A percentile compares a stretch with the other conserved stretches of the same genome.
phyloP scores from a whole-genome alignment of 2,888 invertebrate genomes.

The Sphinx pinastri region DNA sequence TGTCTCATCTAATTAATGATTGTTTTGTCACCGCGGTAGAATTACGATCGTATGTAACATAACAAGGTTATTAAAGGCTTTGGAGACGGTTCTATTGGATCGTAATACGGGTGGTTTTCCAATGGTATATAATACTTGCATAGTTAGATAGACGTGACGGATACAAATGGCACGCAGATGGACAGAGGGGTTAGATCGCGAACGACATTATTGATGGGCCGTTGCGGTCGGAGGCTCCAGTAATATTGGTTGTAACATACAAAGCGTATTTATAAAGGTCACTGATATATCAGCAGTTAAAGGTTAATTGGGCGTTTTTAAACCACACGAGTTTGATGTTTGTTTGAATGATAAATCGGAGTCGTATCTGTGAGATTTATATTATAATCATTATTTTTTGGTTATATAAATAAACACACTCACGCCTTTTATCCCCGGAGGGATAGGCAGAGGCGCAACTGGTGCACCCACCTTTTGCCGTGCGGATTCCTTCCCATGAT shows the following conservation, averaged over 20 bases:
- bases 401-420: too few relatives aligned
- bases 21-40: conserved; percentile 66
- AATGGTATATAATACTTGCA: conserved; percentile 39
- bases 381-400: too few relatives aligned
- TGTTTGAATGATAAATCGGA: conserved; percentile 7
- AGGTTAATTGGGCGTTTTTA: conserved; percentile 27
- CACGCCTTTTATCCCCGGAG: too few relatives aligned
- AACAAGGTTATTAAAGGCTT: conserved; percentile 36
- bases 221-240: conserved; percentile 53
- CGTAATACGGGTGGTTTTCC: conserved; percentile 42
- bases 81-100: conserved; percentile 36
- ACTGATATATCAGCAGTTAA: not conserved
- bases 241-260: conserved; percentile 52
- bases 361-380: not conserved
- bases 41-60: conserved; percentile 56
- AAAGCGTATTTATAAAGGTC: conserved; percentile 46
- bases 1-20: conserved; percentile 70
- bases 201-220: conserved; percentile 73
- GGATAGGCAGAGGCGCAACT: too few relatives aligned
- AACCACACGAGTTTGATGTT: not conserved
- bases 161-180: conserved; percentile 73
- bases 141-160: conserved; percentile 60
- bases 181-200: conserved; percentile 73
- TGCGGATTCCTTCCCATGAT: too few relatives aligned
- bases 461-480: too few relatives aligned